Evolutionary conservation across 2,797 vertebrate species (phyloP).

Genomic region (Megaceryle alcyon): DNA sequence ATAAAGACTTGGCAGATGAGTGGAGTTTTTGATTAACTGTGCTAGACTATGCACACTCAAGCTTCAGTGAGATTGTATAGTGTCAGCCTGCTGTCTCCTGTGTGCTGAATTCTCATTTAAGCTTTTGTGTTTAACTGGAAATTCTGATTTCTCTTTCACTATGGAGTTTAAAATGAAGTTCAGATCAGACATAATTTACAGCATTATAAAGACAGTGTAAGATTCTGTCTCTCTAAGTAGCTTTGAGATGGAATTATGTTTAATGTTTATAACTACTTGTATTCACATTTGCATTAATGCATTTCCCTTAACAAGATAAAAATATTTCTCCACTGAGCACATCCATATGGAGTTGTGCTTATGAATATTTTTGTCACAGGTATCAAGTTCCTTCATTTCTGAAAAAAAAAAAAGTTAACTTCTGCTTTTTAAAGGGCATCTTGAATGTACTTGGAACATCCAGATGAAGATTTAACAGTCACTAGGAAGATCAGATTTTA

Average conservation of each 20-base stretch:
- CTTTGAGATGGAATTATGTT: slow-evolving; percentile 66
- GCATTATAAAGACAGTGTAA: slow-evolving; percentile 43
- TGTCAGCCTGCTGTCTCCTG: slow-evolving; percentile 68
- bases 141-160: slow-evolving; percentile 49
- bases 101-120: slow-evolving; percentile 69
- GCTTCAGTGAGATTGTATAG: slow-evolving; percentile 50
- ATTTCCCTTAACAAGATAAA: slow-evolving; percentile 62
- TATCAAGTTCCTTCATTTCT: neutral
- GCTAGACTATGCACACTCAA: slow-evolving; percentile 54
- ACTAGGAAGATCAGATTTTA: slow-evolving; percentile 16
- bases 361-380: neutral
- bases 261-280: slow-evolving; percentile 59
- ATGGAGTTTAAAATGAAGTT: slow-evolving; percentile 69
- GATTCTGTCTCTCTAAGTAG: slow-evolving; percentile 61
- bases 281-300: slow-evolving; percentile 68
- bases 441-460: slow-evolving; percentile 16
- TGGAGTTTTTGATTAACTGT: slow-evolving; percentile 71
- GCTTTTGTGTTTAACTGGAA: slow-evolving; percentile 66
- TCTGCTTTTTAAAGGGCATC: neutral
- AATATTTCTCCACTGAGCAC: slow-evolving; percentile 2
- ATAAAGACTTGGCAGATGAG: slow-evolving; percentile 66
- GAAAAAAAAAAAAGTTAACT: neutral
- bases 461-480: neutral
- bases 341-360: neutral
- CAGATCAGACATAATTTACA: slow-evolving; percentile 67